These are phyloP conservation scores for Tor tambroides DNA, from an alignment of 2,113 vertebrate genomes.

Conservation along the genomic window DNA sequence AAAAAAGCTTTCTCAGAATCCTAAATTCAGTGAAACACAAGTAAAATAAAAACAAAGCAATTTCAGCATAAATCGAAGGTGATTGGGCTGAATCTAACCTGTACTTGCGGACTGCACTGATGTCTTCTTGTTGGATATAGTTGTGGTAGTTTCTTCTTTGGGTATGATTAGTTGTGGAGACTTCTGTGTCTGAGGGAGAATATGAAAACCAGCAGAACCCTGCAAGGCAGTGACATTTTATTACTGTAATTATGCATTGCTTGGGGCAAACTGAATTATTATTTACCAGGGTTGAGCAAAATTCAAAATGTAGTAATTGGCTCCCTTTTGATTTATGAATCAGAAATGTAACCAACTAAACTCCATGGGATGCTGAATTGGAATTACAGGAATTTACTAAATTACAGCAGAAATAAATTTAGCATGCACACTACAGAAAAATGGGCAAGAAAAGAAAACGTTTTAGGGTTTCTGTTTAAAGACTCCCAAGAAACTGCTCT, in stretches of 20 bases:
- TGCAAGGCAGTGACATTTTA: conserved; percentile 54
- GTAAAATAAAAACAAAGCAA: not conserved
- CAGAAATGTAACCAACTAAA: not conserved
- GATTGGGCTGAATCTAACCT: conserved; percentile 73
- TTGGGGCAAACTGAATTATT: not conserved
- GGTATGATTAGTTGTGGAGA: conserved; percentile 73
- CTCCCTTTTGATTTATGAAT: not conserved
- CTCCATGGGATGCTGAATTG: not conserved
- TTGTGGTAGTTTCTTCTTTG: conserved; percentile 82
- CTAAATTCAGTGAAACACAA: not conserved
- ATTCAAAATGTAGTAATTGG: not conserved
- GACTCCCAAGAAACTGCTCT: too few relatives aligned
- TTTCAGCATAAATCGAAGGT: not conserved
- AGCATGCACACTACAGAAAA: not conserved
- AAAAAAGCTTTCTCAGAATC: not conserved
- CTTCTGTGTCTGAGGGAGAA: conserved; percentile 70
- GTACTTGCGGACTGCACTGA: conserved; percentile 75
- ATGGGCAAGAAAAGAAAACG: too few relatives aligned
- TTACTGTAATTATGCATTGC: not conserved
- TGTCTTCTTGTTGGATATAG: conserved; percentile 70
- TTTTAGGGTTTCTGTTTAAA: too few relatives aligned
- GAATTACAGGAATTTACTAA: not conserved
- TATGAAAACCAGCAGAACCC: conserved; percentile 80
- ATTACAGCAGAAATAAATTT: not conserved
- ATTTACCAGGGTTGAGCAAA: not conserved